Conservation (phyloP, 2,888 invertebrate genomes). For the Eudasyphora cyanicolor region DNA sequence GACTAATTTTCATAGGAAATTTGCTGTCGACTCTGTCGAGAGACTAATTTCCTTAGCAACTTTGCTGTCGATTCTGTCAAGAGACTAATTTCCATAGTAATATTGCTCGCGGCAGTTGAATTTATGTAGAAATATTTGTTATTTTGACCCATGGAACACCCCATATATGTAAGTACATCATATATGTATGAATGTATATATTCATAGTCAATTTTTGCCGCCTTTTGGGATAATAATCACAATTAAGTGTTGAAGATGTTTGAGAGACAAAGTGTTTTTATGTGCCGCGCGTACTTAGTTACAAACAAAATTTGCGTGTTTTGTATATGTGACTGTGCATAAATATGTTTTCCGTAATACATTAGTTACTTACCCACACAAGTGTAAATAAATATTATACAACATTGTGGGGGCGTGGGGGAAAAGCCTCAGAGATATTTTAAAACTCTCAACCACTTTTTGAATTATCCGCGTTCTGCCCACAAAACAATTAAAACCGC, state of each 20-base stretch:
- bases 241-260: slow-evolving; percentile 34
- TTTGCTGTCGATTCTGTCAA: too few species aligned
- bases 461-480: slow-evolving; percentile 12
- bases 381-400: neutral
- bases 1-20: too few species aligned
- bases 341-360: neutral
- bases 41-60: too few species aligned
- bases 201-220: slow-evolving; percentile 26
- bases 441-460: neutral
- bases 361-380: neutral
- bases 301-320: neutral
- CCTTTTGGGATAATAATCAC: slow-evolving; percentile 39
- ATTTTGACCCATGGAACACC: slow-evolving; percentile 10
- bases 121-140: too few species aligned
- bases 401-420: neutral
- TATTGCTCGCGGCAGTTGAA: too few species aligned
- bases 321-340: neutral
- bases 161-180: neutral
- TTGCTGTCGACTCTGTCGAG: too few species aligned
- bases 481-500: slow-evolving; percentile 19
- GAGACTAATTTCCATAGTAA: too few species aligned
- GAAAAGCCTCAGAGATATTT: neutral
- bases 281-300: neutral
- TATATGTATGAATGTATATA: slow-evolving; percentile 7
- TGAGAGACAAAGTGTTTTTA: slow-evolving; percentile 12